Evolutionary conservation across 1,140 invertebrate species (phyloP).

Genomic region (Pogonomyrmex californicus): DNA sequence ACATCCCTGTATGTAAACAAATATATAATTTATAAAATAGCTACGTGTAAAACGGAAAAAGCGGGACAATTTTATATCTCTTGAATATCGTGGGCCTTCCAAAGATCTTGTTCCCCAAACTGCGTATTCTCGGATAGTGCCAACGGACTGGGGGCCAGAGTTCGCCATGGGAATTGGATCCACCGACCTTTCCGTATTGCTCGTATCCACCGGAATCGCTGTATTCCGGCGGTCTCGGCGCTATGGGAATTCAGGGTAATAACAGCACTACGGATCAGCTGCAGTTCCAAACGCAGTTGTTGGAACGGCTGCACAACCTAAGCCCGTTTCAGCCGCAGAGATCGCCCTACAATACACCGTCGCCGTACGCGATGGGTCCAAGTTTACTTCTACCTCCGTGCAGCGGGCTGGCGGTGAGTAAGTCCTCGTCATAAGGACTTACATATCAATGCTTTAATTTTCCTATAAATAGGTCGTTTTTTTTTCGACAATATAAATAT

Average conservation of each 20-base stretch:
- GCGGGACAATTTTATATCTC: background rate
- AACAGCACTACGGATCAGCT: conserved; percentile 82
- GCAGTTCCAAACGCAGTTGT: conserved; percentile 87
- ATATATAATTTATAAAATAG: conserved; percentile 1
- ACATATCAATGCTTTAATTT: background rate
- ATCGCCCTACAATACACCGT: conserved; percentile 82
- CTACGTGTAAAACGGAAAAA: background rate
- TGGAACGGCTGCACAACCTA: conserved; percentile 88
- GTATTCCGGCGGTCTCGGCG: conserved; percentile 76
- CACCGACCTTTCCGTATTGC: conserved; percentile 80
- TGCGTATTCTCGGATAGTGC: conserved; percentile 55
- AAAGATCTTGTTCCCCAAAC: conserved; percentile 47
- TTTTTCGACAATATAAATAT: too few relatives aligned
- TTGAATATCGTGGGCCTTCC: background rate
- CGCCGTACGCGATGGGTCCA: conserved; percentile 79
- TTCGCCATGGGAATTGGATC: conserved; percentile 84
- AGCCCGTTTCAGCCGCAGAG: conserved; percentile 84
- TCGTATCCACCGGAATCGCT: conserved; percentile 80
- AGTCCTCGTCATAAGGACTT: background rate
- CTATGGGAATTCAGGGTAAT: conserved; percentile 75
- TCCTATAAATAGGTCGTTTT: background rate
- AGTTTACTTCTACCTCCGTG: conserved; percentile 79
- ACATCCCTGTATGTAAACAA: background rate
- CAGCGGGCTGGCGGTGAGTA: conserved; percentile 79
- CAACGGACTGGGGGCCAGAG: conserved; percentile 79